Evolutionary conservation across 1,140 invertebrate species (phyloP).

Genomic region (Scaptomyza montana): DNA sequence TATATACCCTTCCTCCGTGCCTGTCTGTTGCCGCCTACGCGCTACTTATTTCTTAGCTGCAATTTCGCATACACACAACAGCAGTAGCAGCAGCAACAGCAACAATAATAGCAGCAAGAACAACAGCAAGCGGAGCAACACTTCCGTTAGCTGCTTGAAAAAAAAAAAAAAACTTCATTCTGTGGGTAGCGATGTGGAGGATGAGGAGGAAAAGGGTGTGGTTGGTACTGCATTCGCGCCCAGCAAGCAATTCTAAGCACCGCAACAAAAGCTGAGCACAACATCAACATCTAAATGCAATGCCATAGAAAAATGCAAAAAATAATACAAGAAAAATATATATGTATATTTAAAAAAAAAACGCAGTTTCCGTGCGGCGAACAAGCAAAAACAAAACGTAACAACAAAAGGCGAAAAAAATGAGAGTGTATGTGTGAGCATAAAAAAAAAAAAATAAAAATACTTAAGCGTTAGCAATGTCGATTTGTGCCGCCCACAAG

Average conservation of each 20-base stretch:
- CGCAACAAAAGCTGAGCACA: conserved; percentile 70
- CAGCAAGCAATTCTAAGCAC: conserved; percentile 62
- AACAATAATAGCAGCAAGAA: conserved; percentile 35
- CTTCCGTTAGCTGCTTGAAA: conserved; percentile 76
- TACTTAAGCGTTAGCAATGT: conserved; percentile 56
- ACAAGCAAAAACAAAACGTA: conserved; percentile 57
- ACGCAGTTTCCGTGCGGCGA: conserved; percentile 67
- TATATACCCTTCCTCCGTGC: not conserved
- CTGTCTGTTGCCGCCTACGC: not conserved
- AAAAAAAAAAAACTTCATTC: conserved; percentile 69
- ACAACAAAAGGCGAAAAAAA: conserved; percentile 26
- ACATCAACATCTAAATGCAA: conserved; percentile 73
- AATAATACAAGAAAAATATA: conserved; percentile 12
- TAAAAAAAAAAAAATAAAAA: conserved; percentile 53
- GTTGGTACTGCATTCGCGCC: conserved; percentile 1
- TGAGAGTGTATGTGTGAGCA: not conserved
- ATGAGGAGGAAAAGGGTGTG: not conserved
- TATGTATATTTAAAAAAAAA: conserved; percentile 51
- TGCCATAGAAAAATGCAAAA: conserved; percentile 58
- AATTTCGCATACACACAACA: conserved; percentile 42
- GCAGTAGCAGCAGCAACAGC: conserved; percentile 5
- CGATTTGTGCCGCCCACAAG: conserved; percentile 65
- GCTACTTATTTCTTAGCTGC: conserved; percentile 45
- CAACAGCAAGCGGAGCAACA: conserved; percentile 43
- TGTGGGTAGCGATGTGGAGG: conserved; percentile 19